Evolutionary conservation across 2,113 vertebrate genomes (phyloP).

Genomic region (Lophius piscatorius): DNA sequence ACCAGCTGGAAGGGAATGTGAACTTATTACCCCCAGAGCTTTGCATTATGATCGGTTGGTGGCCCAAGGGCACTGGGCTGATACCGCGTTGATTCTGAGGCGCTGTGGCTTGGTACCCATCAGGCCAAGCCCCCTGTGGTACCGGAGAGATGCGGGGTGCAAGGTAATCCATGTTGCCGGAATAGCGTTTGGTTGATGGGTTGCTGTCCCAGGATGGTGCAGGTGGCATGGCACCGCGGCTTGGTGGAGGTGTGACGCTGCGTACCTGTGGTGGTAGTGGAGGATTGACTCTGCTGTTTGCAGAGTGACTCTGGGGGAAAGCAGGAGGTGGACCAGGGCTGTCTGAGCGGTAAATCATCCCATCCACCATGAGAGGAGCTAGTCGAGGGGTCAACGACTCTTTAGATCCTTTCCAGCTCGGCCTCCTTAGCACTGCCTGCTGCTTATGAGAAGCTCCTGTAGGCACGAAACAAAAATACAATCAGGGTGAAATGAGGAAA

Average conservation of each 20-base stretch:
- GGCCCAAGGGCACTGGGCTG: slow-evolving; percentile 87
- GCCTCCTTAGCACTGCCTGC: slow-evolving; percentile 87
- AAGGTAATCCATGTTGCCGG: slow-evolving; percentile 93
- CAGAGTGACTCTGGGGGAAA: slow-evolving; percentile 85
- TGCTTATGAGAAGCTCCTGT: slow-evolving; percentile 82
- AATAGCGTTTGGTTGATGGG: slow-evolving; percentile 91
- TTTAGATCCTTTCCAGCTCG: slow-evolving; percentile 98
- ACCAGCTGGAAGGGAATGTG: slow-evolving; percentile 86
- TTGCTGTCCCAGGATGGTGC: slow-evolving; percentile 90
- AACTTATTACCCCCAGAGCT: slow-evolving; percentile 88
- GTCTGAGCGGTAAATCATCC: slow-evolving; percentile 87
- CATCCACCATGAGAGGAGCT: slow-evolving; percentile 85
- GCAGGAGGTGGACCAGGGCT: slow-evolving; percentile 86
- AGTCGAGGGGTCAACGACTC: slow-evolving; percentile 92
- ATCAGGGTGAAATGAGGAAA: not conserved
- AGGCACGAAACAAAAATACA: not conserved
- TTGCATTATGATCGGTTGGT: slow-evolving; percentile 97
- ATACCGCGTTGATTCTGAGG: slow-evolving; percentile 88
- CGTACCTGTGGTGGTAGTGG: slow-evolving; percentile 89
- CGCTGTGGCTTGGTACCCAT: slow-evolving; percentile 83
- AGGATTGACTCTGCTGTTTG: slow-evolving; percentile 86
- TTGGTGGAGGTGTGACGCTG: slow-evolving; percentile 91
- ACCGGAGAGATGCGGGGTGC: slow-evolving; percentile 92
- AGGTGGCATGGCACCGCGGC: slow-evolving; percentile 85
- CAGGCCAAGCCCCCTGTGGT: slow-evolving; percentile 89